Evolutionary conservation across 2,113 vertebrate genomes (phyloP).

Genomic region (Gambusia affinis): DNA sequence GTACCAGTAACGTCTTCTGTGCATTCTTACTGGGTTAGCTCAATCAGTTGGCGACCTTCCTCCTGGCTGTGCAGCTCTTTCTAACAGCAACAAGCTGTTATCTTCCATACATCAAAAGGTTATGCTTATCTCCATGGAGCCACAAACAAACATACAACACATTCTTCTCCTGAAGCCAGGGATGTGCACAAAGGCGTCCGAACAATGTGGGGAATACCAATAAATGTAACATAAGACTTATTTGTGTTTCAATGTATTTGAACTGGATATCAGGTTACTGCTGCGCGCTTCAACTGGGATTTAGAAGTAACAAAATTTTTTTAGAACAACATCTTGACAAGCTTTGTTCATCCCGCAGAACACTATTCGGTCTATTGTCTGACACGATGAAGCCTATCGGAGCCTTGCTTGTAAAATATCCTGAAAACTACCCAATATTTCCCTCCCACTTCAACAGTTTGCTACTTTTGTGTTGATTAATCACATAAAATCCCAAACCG

Average conservation of each 20-base stretch:
- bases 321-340: too few relatives aligned
- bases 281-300: too few relatives aligned
- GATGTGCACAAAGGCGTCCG: not conserved
- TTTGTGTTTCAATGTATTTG: not conserved
- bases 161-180: not conserved
- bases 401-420: not conserved
- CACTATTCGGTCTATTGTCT: too few relatives aligned
- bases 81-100: not conserved
- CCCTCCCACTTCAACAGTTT: not conserved
- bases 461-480: not conserved
- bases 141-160: not conserved
- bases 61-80: not conserved
- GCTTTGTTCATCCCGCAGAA: too few relatives aligned
- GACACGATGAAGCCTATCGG: not conserved
- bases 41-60: too few relatives aligned
- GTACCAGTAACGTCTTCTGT: too few relatives aligned
- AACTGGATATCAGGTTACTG: not conserved
- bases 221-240: not conserved
- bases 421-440: not conserved
- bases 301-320: too few relatives aligned
- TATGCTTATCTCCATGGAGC: not conserved
- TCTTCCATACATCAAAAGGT: not conserved
- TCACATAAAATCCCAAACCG: not conserved
- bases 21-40: too few relatives aligned
- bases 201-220: too few relatives aligned